A percentile compares a stretch with the other conserved stretches of the same genome.
These are phyloP conservation scores for Lagopus muta DNA, from an alignment of 2,113 vertebrate genomes.

Conservation along the genomic window DNA sequence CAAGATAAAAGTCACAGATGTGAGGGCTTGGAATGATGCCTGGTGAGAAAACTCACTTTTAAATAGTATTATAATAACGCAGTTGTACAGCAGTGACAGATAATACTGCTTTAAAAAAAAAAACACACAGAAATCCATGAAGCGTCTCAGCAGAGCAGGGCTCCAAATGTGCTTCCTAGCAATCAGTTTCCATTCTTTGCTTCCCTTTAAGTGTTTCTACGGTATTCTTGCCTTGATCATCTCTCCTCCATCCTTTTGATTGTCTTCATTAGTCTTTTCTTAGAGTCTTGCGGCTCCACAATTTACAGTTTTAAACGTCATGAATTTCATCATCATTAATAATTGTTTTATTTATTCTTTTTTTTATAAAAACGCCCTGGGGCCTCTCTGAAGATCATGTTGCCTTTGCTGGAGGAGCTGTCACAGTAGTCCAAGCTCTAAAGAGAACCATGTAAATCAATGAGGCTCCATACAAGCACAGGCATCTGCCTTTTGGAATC, in stretches of 20 bases:
- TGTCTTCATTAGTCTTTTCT: background rate
- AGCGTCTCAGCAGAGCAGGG: slow-evolving; percentile 12
- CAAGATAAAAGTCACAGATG: slow-evolving; percentile 73
- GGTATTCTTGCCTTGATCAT: background rate
- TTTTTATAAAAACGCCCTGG: background rate
- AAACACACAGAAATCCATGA: slow-evolving; percentile 1
- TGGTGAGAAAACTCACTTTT: slow-evolving; percentile 49
- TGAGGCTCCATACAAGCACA: background rate
- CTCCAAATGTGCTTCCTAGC: background rate
- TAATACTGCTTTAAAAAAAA: background rate
- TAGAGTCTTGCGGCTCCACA: background rate
- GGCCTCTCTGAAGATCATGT: background rate
- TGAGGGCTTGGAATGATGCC: slow-evolving; percentile 65
- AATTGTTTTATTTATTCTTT: background rate
- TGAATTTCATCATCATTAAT: background rate
- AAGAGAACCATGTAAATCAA: slow-evolving; percentile 1
- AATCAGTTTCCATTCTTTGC: background rate
- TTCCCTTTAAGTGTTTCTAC: background rate
- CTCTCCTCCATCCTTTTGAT: background rate
- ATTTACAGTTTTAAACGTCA: background rate
- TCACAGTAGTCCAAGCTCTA: background rate
- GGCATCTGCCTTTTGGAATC: slow-evolving; percentile 14
- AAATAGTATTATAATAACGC: slow-evolving; percentile 2
- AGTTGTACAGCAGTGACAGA: background rate
- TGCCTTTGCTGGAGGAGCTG: background rate